Conservation (phyloP, 2,888 invertebrate species). For the Aradus depressus region DNA sequence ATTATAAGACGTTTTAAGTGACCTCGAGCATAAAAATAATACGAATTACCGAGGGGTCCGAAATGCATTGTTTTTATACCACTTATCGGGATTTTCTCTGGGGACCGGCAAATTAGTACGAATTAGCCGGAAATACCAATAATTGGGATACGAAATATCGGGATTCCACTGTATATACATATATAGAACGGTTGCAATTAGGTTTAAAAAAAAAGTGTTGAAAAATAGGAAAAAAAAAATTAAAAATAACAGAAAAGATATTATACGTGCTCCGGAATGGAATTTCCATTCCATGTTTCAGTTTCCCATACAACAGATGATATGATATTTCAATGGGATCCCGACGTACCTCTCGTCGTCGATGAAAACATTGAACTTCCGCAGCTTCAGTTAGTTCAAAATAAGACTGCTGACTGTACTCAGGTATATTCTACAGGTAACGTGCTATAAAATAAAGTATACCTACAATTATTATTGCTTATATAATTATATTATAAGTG, state of each 20-base stretch:
- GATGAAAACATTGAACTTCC: constrained; percentile 84
- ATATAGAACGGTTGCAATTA: too few species aligned
- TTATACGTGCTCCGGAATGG: neutral
- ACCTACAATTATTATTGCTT: neutral
- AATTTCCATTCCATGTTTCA: constrained; percentile 37
- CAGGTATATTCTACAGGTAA: constrained; percentile 83
- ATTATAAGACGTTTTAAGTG: too few species aligned
- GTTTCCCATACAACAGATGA: constrained; percentile 91
- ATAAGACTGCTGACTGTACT: constrained; percentile 80
- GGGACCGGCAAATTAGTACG: too few species aligned
- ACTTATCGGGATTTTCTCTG: too few species aligned
- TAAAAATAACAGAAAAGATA: neutral
- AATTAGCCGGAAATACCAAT: too few species aligned
- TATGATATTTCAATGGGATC: constrained; percentile 88
- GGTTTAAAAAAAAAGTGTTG: neutral
- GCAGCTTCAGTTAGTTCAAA: constrained; percentile 74
- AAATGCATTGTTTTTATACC: too few species aligned
- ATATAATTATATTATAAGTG: too few species aligned
- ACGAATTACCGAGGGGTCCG: too few species aligned
- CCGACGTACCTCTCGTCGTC: constrained; percentile 76
- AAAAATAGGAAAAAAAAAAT: neutral
- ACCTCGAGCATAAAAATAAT: too few species aligned
- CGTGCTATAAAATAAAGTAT: constrained; percentile 13
- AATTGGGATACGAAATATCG: too few species aligned
- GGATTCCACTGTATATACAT: too few species aligned